Evolutionary conservation across 2,888 invertebrate genomes (phyloP).

Genomic region (Xestia xanthographa): DNA sequence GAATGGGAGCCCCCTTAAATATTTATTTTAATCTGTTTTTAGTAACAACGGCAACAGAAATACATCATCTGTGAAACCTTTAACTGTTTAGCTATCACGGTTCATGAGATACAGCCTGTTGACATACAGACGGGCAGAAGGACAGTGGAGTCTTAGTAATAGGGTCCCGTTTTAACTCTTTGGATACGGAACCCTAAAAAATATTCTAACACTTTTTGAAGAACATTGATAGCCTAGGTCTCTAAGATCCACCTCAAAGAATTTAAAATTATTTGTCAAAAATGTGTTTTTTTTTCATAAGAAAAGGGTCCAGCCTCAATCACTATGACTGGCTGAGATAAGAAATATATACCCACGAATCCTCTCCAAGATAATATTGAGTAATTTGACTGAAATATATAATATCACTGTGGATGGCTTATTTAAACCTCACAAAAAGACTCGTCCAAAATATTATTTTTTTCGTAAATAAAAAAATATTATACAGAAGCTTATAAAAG

Average conservation of each 20-base stretch:
- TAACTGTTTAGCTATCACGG: no score
- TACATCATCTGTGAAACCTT: no score
- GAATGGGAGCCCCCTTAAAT: no score
- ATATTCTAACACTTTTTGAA: constrained; percentile 8
- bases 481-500: constrained; percentile 44
- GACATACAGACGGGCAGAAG: no score
- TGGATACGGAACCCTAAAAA: no score
- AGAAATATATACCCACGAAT: constrained; percentile 1
- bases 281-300: neutral
- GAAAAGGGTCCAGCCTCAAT: neutral
- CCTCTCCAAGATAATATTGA: constrained; percentile 2
- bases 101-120: no score
- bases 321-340: constrained; percentile 5
- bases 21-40: no score
- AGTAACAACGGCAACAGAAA: no score
- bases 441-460: constrained; percentile 32
- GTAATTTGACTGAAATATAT: constrained; percentile 24
- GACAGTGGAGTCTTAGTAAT: no score
- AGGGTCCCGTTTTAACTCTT: no score
- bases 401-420: constrained; percentile 9
- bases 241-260: neutral
- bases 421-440: constrained; percentile 34
- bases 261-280: neutral
- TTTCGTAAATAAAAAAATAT: constrained; percentile 31
- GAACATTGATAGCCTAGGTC: constrained; percentile 7